These are phyloP conservation scores for Oceanodroma leucorhoa DNA, from an alignment of 2,797 vertebrate genomes.

Conservation along the genomic window DNA sequence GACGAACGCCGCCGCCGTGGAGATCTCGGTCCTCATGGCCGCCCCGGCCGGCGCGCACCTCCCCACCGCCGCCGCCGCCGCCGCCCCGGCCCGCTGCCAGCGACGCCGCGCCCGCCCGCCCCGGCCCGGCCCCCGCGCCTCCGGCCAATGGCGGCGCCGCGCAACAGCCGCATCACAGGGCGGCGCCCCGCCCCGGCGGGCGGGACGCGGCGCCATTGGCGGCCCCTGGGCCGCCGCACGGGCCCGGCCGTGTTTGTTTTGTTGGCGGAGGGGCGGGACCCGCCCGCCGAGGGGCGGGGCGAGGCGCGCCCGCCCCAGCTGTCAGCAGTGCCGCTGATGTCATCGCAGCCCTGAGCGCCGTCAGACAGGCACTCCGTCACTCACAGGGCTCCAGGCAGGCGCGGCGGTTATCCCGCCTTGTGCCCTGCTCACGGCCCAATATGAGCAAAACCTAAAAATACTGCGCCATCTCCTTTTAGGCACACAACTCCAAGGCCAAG, in stretches of 20 bases:
- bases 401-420: rapidly evolving
- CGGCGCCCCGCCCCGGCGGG: not conserved
- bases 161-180: not conserved
- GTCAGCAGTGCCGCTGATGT: too few relatives aligned
- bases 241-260: not conserved
- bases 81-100: not conserved
- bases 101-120: not conserved
- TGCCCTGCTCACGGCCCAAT: rapidly evolving
- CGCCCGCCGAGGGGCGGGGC: not conserved
- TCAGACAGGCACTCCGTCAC: rapidly evolving
- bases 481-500: not conserved
- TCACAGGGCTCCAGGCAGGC: rapidly evolving
- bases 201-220: not conserved
- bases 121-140: not conserved
- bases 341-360: rapidly evolving
- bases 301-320: not conserved
- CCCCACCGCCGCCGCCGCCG: not conserved
- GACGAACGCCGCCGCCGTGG: slow-evolving; percentile 75
- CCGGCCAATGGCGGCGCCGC: not conserved
- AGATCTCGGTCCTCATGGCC: slow-evolving; percentile 74
- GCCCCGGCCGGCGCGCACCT: not conserved
- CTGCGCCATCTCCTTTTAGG: rapidly evolving
- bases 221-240: too few relatives aligned
- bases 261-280: not conserved
- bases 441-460: rapidly evolving